phyloP scores from a whole-genome alignment of 2,113 vertebrate genomes.

The Oryzias celebensis region DNA sequence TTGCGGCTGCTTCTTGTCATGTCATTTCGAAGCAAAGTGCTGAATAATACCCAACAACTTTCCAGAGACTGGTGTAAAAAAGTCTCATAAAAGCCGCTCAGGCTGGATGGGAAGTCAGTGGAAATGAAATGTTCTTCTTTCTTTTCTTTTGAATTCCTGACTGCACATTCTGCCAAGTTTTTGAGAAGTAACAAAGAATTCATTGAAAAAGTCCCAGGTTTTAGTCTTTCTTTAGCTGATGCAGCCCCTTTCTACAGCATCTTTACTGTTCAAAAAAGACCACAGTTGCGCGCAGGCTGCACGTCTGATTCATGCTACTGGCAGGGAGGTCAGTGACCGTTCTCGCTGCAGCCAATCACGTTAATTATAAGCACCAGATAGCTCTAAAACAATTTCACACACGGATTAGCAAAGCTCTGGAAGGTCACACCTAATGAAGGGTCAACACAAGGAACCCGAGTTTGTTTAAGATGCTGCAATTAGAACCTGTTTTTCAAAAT shows the following conservation, averaged over 20 bases:
- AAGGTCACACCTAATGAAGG: constrained; percentile 67
- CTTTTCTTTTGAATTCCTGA: background rate
- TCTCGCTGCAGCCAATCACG: constrained; percentile 48
- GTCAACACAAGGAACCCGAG: constrained; percentile 52
- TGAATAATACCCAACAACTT: background rate
- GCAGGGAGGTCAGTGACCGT: constrained; percentile 39
- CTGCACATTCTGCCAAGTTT: background rate
- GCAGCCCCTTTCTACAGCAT: constrained; percentile 22
- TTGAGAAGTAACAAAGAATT: constrained; percentile 8
- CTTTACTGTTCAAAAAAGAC: constrained; percentile 38
- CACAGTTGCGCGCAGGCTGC: constrained; percentile 14
- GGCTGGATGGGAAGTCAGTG: constrained; percentile 11
- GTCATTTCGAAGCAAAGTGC: constrained; percentile 7
- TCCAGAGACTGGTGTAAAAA: background rate
- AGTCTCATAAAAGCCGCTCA: constrained; percentile 1
- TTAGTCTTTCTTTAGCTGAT: constrained; percentile 30
- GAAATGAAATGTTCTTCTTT: background rate
- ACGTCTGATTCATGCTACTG: constrained; percentile 53
- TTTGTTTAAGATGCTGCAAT: constrained; percentile 38
- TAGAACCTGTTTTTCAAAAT: constrained; percentile 40
- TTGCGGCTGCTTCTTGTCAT: background rate
- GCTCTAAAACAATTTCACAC: constrained; percentile 74
- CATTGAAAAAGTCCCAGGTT: constrained; percentile 21
- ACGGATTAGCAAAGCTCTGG: constrained; percentile 65
- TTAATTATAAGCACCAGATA: constrained; percentile 61